Evolutionary conservation across 1,140 invertebrate species (phyloP), one percentile per base, ranked within the genome.

Genomic region (Drosophila ambigua): DNA sequence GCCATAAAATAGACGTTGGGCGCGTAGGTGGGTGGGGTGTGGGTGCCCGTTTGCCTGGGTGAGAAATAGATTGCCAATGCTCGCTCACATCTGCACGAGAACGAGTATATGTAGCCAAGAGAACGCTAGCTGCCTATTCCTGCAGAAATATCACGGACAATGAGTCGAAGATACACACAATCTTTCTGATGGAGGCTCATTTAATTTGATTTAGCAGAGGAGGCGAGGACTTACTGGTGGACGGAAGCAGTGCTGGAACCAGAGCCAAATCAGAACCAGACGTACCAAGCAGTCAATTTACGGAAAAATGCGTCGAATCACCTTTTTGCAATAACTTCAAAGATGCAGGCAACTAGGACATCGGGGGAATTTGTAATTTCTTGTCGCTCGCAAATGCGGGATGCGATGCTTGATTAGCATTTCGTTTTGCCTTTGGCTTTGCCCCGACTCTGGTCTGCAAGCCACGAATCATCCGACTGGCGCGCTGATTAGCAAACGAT

Each of bases 401-500:
- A 13, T 35, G 31, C 31, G 59, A 45, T 53, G 60, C 71, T 59
- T 75, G 48, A 80, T 80, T 80, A 75, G 72, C 72, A 76, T 79
- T 74, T 71, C 55, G 51, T 53, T 73, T 59, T 46, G 20, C 31
- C 7, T 46, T 48, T 46, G 20, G 39, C 7, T 46, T 48, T 15
- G 3, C 60, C 15, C 23, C 58, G 31, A 2, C 8, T 39, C 59
- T 50, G 35, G 35, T 13, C 16, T 44, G 16, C 48, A n/a, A 49
- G 9, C 48, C 13, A 26, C 0, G 24, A 49, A 24, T 49, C 48
- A 2, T 31, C 5, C n/a, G 57, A 39, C 45, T 15, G 41, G 28
- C 24, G 46, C 46, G 46, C 72, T 80, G 78, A 81, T 81, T 81
- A 72, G 72, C 77, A 76, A 72, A 58, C 67, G 66, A 81, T 81